Percentiles rank a stretch among this genome's conserved stretches.
phyloP scores from a whole-genome alignment of 2,888 invertebrate genomes.

The Electrophaes corylata region DNA sequence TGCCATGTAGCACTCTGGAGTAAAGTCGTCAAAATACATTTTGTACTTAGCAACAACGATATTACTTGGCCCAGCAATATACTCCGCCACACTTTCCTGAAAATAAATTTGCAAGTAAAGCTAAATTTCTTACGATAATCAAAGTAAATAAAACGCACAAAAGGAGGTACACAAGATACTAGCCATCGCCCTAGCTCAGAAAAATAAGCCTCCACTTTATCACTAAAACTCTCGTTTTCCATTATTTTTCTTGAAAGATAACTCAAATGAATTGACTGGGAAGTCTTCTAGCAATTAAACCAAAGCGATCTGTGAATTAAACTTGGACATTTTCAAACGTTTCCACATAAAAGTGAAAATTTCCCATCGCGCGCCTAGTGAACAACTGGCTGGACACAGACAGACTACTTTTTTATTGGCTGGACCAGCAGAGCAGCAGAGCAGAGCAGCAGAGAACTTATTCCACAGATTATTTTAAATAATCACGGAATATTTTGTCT shows the following conservation, averaged over 20 bases:
- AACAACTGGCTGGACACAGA: constrained; percentile 5
- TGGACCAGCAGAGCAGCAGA: too few relatives aligned
- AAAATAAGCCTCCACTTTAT: constrained; percentile 87
- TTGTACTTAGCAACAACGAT: constrained; percentile 90
- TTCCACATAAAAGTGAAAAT: constrained; percentile 39
- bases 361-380: constrained; percentile 41
- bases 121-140: neutral
- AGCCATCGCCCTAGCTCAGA: constrained; percentile 89
- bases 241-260: constrained; percentile 44
- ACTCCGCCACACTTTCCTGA: constrained; percentile 89
- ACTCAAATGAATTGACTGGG: neutral
- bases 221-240: constrained; percentile 84
- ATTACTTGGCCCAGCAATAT: constrained; percentile 90
- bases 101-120: constrained; percentile 40
- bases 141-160: constrained; percentile 6
- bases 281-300: constrained; percentile 1
- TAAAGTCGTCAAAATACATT: constrained; percentile 89
- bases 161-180: constrained; percentile 50
- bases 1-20: constrained; percentile 88
- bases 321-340: constrained; percentile 1
- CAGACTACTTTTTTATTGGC: too few relatives aligned
- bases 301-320: too few relatives aligned
- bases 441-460: too few relatives aligned
- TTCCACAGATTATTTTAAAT: too few relatives aligned
- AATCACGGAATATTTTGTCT: too few relatives aligned